phyloP scores from a whole-genome alignment of 1,140 invertebrate genomes.

The Vollenhovia emeryi region DNA sequence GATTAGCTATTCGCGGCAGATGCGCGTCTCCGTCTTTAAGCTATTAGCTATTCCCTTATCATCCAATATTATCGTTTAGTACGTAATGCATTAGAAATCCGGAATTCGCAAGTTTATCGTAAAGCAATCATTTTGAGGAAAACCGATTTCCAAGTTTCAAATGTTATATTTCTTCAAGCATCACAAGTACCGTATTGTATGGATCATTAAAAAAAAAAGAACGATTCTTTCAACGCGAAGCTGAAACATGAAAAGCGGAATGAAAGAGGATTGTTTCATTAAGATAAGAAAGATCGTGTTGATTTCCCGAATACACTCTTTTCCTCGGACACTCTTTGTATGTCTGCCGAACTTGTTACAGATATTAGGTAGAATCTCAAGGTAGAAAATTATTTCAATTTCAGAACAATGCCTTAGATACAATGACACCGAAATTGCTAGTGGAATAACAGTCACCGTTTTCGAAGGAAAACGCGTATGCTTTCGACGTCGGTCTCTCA shows the following conservation, averaged over 20 bases:
- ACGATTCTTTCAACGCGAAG: neutral
- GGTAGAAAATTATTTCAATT: neutral
- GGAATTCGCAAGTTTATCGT: neutral
- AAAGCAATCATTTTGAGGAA: neutral
- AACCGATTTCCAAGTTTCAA: neutral
- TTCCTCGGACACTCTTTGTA: neutral
- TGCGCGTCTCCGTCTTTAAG: conserved; percentile 55
- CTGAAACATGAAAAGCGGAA: neutral
- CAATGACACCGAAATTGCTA: neutral
- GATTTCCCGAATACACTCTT: neutral
- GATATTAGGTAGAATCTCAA: neutral
- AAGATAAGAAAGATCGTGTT: neutral
- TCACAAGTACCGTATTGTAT: neutral
- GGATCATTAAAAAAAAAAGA: neutral
- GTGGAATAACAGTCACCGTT: neutral
- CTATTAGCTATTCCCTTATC: conserved; percentile 47
- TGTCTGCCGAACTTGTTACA: neutral
- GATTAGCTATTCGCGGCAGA: conserved; percentile 52
- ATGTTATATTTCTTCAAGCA: neutral
- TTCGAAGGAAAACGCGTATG: neutral
- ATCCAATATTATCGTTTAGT: conserved; percentile 43
- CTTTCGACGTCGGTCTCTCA: neutral
- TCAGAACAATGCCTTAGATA: neutral
- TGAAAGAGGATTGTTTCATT: neutral
- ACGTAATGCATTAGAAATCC: neutral